Evolutionary conservation across 2,888 invertebrate genomes (phyloP).

Genomic region (Synergus japonicus): DNA sequence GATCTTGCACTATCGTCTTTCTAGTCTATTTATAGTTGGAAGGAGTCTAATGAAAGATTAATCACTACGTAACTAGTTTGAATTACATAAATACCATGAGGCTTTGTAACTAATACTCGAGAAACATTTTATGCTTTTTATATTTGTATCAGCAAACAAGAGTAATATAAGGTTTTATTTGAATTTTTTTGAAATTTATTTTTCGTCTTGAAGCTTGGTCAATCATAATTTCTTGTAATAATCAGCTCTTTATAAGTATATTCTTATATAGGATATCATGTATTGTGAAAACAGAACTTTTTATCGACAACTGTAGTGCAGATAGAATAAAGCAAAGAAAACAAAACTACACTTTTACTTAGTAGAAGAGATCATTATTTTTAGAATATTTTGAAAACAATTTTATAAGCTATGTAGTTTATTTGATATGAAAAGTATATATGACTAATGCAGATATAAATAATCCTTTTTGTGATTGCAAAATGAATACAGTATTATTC

Average conservation of each 20-base stretch:
- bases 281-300: background rate
- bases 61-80: background rate
- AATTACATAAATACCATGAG: background rate
- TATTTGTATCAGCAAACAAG: background rate
- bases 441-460: background rate
- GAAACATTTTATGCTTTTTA: background rate
- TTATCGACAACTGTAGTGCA: background rate
- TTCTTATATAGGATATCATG: background rate
- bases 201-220: background rate
- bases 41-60: constrained; percentile 1
- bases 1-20: background rate
- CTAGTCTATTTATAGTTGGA: background rate
- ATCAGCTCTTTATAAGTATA: background rate
- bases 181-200: background rate
- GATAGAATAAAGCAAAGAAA: background rate
- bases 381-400: background rate
- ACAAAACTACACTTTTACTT: background rate
- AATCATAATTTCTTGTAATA: background rate
- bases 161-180: background rate
- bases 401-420: background rate
- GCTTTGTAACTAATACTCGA: background rate
- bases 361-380: background rate
- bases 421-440: background rate
- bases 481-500: background rate
- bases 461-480: background rate